Evolutionary conservation across 2,888 invertebrate genomes (phyloP).

Genomic region (Agrotis exclamationis): DNA sequence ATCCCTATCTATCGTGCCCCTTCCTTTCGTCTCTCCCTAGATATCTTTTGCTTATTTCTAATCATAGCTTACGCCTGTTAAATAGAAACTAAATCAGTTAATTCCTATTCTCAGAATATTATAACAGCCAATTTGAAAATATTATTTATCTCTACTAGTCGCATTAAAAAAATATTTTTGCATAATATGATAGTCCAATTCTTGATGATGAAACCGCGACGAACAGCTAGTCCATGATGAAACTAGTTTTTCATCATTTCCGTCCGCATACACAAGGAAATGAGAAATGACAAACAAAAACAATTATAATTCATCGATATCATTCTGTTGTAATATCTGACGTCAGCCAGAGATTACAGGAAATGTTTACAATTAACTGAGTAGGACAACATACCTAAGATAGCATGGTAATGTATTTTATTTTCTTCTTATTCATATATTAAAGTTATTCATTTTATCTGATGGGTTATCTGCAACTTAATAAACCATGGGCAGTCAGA

Average conservation of each 20-base stretch:
- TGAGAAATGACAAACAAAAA: slow-evolving; percentile 27
- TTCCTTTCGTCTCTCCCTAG: no score
- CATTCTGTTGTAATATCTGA: slow-evolving; percentile 21
- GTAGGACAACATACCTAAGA: slow-evolving; percentile 1
- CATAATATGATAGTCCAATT: no score
- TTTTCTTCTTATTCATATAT: neutral
- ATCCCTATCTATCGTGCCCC: no score
- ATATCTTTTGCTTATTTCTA: no score
- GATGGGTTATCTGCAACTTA: slow-evolving; percentile 26
- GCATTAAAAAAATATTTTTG: no score
- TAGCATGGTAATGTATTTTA: neutral
- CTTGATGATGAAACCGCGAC: no score
- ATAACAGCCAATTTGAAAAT: no score
- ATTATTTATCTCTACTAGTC: no score
- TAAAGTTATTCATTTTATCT: neutral
- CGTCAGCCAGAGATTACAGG: slow-evolving; percentile 37
- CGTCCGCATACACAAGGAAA: slow-evolving; percentile 12
- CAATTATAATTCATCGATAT: slow-evolving; percentile 13
- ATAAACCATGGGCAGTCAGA: slow-evolving; percentile 1
- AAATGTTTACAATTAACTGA: slow-evolving; percentile 25
- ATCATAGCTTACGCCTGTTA: no score
- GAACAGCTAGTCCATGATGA: neutral
- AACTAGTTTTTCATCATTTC: slow-evolving; percentile 5
- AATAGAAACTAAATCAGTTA: no score
- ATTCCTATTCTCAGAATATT: no score